A percentile compares a stretch with the other conserved stretches of the same genome.
These are phyloP conservation scores for Rhagologus leucostigma DNA, from an alignment of 2,113 vertebrate species.

Conservation along the genomic window DNA sequence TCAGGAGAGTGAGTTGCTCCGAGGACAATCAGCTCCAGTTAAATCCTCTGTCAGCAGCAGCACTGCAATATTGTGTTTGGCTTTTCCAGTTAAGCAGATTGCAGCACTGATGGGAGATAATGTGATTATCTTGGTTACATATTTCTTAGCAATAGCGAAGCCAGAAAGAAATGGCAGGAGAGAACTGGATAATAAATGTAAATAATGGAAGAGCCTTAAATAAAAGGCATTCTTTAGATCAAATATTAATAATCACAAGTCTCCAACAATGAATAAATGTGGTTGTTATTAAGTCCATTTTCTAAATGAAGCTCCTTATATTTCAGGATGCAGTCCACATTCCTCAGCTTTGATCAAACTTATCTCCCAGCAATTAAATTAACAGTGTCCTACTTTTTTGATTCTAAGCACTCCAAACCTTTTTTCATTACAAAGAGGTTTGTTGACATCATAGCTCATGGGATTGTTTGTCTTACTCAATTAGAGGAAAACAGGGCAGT, in stretches of 20 bases:
- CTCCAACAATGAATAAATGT: conserved; percentile 28
- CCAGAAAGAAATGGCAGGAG: neutral
- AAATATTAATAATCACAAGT: conserved; percentile 51
- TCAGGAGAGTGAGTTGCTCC: neutral
- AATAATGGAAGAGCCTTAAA: conserved; percentile 24
- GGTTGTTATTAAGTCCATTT: conserved; percentile 48
- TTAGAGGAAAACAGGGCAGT: conserved; percentile 14
- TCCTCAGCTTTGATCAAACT: conserved; percentile 35
- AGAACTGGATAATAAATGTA: conserved; percentile 33
- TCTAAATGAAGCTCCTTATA: conserved; percentile 38
- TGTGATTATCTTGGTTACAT: neutral
- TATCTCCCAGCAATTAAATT: conserved; percentile 48
- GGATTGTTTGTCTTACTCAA: conserved; percentile 37
- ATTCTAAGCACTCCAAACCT: conserved; percentile 41
- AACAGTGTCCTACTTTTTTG: conserved; percentile 26
- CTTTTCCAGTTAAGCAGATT: conserved; percentile 35
- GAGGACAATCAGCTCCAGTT: neutral
- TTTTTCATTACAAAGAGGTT: conserved; percentile 1
- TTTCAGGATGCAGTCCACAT: neutral
- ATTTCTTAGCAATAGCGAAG: conserved; percentile 1
- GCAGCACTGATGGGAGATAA: neutral
- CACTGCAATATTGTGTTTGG: neutral
- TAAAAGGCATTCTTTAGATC: conserved; percentile 21
- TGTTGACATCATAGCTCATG: conserved; percentile 14
- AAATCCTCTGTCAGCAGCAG: conserved; percentile 17